Base-by-base conservation (phyloP, 2,888 invertebrate genomes). In the Augiades crinisus region DNA sequence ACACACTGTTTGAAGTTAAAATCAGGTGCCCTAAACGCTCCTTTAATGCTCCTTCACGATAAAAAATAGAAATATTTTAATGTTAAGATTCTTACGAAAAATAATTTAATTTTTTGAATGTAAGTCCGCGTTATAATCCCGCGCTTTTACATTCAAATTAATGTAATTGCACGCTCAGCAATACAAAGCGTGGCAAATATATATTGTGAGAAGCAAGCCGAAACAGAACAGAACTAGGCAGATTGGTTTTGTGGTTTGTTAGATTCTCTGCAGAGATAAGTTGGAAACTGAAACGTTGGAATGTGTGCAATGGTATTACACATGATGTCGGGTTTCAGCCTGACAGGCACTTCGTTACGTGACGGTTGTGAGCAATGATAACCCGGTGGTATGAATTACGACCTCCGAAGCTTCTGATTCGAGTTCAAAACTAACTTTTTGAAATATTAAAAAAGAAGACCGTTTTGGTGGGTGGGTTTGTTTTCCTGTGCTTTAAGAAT, bases 221-320 rank as follows among this genome's bases (percentile, higher is more conserved):
- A 43, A 43, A 43, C 49, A 56, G 72, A 43, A 43, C 49, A 56
- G 72, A 78, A 75, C 67, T 75, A 76, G 69, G 61, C 47, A 49
- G 40, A 49, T 40, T 40, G 31, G 47, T 22, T 33, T 21, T 22
- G 47, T 14, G 40, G 47, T 47, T 47, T 47, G 47, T 47, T 47
- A 47, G 40, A 40, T 47, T 19, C 14, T 46, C 31, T 22, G 37
- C 40, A 12, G 33, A 10, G 21, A 47, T 47, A 47, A 47, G 47
- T 40, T 47, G 21, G 24, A 22, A 22, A 38, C 47, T 33, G 33
- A 38, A 40, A 40, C 22, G 30, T 27, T 14, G 17, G 27, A 30
- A 22, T 33, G 40, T 37, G 46, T 46, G 36, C 37, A 37, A 12
- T 16, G 36, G 24, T 24, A 46, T 36, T 27, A 46, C 43, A 17